Conservation (phyloP, 2,797 vertebrate species). For the Prunella strophiata region DNA sequence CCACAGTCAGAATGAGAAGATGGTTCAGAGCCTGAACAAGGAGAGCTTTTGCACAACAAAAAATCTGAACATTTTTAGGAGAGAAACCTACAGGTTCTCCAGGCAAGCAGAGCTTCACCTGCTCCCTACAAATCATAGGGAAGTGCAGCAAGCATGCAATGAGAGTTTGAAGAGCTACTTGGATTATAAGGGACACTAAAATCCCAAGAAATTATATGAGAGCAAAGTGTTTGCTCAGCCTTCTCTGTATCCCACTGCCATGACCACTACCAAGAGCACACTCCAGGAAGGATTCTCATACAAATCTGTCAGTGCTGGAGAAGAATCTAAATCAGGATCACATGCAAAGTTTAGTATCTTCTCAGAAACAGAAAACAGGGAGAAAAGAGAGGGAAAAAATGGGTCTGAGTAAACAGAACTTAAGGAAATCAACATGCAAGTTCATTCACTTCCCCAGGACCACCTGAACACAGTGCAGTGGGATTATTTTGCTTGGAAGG, state of each 20-base stretch:
- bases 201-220: not conserved
- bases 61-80: rapidly evolving
- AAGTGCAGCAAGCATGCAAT: not conserved
- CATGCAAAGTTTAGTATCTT: not conserved
- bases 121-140: not conserved
- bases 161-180: not conserved
- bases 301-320: not conserved
- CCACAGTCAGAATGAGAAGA: not conserved
- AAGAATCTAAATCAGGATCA: slow-evolving; percentile 18
- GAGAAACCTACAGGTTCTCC: not conserved
- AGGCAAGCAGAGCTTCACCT: not conserved
- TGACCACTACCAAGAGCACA: not conserved
- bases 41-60: not conserved
- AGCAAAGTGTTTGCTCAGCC: not conserved
- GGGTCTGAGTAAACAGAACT: slow-evolving; percentile 49
- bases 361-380: slow-evolving; percentile 20
- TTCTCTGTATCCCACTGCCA: not conserved
- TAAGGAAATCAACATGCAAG: slow-evolving; percentile 55
- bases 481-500: slow-evolving; percentile 73
- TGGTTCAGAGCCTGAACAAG: not conserved
- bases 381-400: not conserved
- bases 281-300: slow-evolving; percentile 6
- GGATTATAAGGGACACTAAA: not conserved
- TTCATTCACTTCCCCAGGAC: slow-evolving; percentile 62
- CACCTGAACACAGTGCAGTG: slow-evolving; percentile 69